These are phyloP conservation scores for Pseudomyrmex dendroicus DNA, from an alignment of 1,140 invertebrate species.

Conservation along the genomic window DNA sequence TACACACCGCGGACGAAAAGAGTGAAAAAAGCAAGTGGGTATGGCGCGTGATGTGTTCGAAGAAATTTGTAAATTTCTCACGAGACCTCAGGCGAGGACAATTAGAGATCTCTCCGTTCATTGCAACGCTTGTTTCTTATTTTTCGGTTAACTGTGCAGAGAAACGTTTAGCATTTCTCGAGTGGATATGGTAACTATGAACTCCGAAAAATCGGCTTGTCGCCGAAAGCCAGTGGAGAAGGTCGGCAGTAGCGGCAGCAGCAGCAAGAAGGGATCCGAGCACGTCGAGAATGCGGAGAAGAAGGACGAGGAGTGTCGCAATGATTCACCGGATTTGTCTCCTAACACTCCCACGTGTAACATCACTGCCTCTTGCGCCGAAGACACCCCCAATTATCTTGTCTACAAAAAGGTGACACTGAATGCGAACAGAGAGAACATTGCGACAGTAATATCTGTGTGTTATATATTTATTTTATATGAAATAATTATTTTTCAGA, in stretches of 20 bases:
- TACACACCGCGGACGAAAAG: too few species aligned
- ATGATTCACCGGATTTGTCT: conserved; percentile 69
- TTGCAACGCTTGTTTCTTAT: neutral
- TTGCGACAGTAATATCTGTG: neutral
- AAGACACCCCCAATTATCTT: conserved; percentile 82
- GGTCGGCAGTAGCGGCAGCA: conserved; percentile 75
- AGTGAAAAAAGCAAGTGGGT: too few species aligned
- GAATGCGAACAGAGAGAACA: neutral
- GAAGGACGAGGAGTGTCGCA: conserved; percentile 64
- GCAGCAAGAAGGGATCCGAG: conserved; percentile 63
- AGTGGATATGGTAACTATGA: conserved; percentile 84
- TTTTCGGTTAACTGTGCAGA: neutral
- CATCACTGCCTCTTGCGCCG: conserved; percentile 78
- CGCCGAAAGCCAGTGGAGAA: conserved; percentile 79
- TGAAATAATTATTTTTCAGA: conserved; percentile 87
- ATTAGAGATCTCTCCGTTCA: neutral
- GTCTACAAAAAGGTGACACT: conserved; percentile 81
- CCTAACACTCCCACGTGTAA: conserved; percentile 73
- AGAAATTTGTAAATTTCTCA: too few species aligned
- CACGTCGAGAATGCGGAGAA: conserved; percentile 18
- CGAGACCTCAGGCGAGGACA: too few species aligned
- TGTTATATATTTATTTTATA: neutral
- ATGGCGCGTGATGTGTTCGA: too few species aligned
- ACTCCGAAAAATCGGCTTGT: conserved; percentile 83
- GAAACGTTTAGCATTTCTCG: conserved; percentile 69